Conservation (phyloP, 1,140 invertebrate species). For the Callitettix versicolor region DNA sequence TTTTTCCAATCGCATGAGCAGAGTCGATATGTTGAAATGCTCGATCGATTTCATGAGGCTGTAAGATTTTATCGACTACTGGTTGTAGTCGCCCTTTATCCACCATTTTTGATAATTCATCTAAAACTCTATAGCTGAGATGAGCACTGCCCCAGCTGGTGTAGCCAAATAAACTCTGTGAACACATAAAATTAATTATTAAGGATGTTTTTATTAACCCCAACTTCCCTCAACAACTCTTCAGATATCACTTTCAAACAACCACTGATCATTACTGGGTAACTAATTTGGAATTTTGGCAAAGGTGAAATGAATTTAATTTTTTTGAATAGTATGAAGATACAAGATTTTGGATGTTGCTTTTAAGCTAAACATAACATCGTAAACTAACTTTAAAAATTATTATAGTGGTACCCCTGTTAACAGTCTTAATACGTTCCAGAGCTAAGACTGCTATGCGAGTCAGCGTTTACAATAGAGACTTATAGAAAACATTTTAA, state of each 20-base stretch:
- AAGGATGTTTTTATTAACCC: too few relatives aligned
- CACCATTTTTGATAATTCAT: slow-evolving; percentile 39
- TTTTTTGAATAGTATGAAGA: too few relatives aligned
- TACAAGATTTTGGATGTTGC: too few relatives aligned
- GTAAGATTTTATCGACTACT: slow-evolving; percentile 51
- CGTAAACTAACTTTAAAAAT: too few relatives aligned
- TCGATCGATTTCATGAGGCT: slow-evolving; percentile 54
- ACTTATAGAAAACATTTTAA: too few relatives aligned
- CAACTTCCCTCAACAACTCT: too few relatives aligned
- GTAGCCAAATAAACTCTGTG: slow-evolving; percentile 30
- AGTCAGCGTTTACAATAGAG: too few relatives aligned
- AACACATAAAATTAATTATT: slow-evolving; percentile 18
- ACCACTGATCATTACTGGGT: background rate
- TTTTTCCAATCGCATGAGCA: slow-evolving; percentile 57
- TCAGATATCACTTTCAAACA: background rate
- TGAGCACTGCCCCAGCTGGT: slow-evolving; percentile 36
- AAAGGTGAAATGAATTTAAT: background rate
- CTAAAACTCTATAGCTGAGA: slow-evolving; percentile 37
- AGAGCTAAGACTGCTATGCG: too few relatives aligned
- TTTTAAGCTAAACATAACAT: too few relatives aligned
- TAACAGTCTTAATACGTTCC: too few relatives aligned
- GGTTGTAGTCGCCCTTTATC: slow-evolving; percentile 44
- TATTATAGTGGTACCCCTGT: too few relatives aligned
- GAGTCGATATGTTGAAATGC: slow-evolving; percentile 55
- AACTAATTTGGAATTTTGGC: too few relatives aligned